Percentiles rank a stretch among this genome's conserved stretches.
phyloP scores from a whole-genome alignment of 2,797 vertebrate species.

The Scolopax rusticola region DNA sequence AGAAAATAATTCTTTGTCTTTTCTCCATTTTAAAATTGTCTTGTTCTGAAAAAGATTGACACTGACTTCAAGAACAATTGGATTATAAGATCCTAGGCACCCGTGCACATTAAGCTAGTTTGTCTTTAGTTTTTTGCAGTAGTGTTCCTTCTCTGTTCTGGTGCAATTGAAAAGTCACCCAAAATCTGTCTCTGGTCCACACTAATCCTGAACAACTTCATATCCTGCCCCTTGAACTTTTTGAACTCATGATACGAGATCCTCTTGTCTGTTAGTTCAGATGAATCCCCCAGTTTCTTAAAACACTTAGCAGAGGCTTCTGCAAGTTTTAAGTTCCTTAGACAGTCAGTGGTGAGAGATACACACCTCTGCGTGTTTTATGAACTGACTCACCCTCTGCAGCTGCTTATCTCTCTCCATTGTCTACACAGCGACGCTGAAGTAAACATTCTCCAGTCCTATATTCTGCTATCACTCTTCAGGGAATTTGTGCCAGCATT shows the following conservation, averaged over 20 bases:
- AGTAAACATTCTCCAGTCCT: background rate
- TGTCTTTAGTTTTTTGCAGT: background rate
- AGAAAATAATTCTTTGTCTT: background rate
- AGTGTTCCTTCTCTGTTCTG: background rate
- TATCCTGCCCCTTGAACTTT: background rate
- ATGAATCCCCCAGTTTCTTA: background rate
- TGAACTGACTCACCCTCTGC: background rate
- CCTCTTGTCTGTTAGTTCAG: background rate
- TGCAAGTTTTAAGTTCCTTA: background rate
- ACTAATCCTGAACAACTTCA: background rate
- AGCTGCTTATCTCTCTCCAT: background rate
- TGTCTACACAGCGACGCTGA: fast-evolving
- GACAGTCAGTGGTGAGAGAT: background rate
- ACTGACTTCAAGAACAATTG: background rate
- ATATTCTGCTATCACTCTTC: background rate
- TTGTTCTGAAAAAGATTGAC: background rate
- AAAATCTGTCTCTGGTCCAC: background rate
- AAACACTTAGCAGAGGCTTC: background rate
- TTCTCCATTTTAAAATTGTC: background rate
- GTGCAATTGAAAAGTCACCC: background rate
- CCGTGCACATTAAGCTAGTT: background rate
- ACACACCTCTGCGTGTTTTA: background rate
- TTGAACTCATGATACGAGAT: background rate
- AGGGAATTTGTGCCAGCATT: background rate
- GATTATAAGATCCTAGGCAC: background rate